Base-by-base conservation (phyloP, 2,888 invertebrate genomes). In the Caenorhabditis zanzibari region DNA sequence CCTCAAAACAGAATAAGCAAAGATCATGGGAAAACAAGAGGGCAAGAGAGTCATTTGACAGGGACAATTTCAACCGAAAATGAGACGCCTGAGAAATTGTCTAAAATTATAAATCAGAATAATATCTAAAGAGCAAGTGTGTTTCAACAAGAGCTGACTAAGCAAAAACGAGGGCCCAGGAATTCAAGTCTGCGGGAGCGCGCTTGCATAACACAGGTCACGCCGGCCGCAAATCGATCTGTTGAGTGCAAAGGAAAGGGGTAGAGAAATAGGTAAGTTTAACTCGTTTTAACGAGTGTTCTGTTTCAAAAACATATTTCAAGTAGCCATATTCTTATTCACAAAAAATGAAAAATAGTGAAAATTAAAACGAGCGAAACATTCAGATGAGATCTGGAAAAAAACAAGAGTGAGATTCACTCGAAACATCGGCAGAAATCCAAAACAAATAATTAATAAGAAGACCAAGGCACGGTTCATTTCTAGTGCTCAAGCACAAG, bases 151-250 rank as follows among this genome's bases (percentile, higher is more conserved):
- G 75, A 75, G 75, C 32, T 64, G 63, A 64, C 64, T 14, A 52
- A 49, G 49, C 58, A 58, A n/a, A 16, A 28, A 12, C 44, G 22
- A 38, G 71, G 61, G 35, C 52, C 35, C 59, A 38, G 24, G 54
- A 35, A 26, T 58, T 14, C 22, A 19, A 49, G 63, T 63, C 52
- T 63, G 28, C 7, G 22, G 47, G 77, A 41, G 77, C 77, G 69
- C 63, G 24, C 7, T 61, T 77, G 77, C 71, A 77, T 54, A 47
- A 32, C 54, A 32, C 14, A 58, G 58, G 75, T 68, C 75, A 75
- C 49, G 59, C 56, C 22, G 69, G 68, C n/a, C 52, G 32, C 19
- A 44, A 24, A 71, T 71, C 47, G 77, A 71, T 54, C n/a, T 26
- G 9, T 12, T 26, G 14, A 54, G 24, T 54, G 26, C 26, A 54